Base-by-base conservation (phyloP, 2,113 vertebrate species). In the Tauraco erythrolophus region DNA sequence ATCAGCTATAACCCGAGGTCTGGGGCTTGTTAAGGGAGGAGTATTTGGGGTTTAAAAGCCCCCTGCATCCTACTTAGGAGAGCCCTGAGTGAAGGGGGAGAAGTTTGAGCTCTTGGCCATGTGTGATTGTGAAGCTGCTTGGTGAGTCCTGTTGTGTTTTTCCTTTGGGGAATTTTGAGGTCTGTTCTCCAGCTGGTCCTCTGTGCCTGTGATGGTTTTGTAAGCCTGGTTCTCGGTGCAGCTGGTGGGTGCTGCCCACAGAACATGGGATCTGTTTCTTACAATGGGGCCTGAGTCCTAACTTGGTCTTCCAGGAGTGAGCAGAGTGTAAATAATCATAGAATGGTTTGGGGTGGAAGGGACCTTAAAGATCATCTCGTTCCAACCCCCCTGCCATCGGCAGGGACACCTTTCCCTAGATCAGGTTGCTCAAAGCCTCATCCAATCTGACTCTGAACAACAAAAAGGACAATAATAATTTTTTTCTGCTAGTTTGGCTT, bases 51-150 rank as follows among this genome's bases (percentile, higher is more conserved):
- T 85, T 79, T 68, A 50, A 78, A 66, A 66, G n/a, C 13, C 37
- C 30, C 3, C 37, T 68, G n/a, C 1, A 35, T 5, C 3, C 5
- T 1, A 1, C 8, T 57, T 31, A 9, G 4, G 64, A 1, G 3
- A 21, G 8, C 1, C 1, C 6, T 66, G n/a, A 33, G 35, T 12
- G 21, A 19, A 46, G 9, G 8, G 16, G 21, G 41, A 15, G 18
- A 37, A 35, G 30, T 11, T 17, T 31, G 78, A 53, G 37, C 3
- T 84, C 6, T 62, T 68, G 27, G 28, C 2, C 0, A 0, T 8
- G 6, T 11, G 14, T 33, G 39, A 25, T 10, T 72, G 9, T 31
- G 43, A 37, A 50, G n/a, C 11, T 82, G 72, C 14, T 53, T 17
- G 28, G 62, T 71, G 66, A n/a, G 48, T 33, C 11, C 4, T 76